Base-by-base conservation (phyloP, 92 coral and sea anemone species). In the Siderastrea siderea region DNA sequence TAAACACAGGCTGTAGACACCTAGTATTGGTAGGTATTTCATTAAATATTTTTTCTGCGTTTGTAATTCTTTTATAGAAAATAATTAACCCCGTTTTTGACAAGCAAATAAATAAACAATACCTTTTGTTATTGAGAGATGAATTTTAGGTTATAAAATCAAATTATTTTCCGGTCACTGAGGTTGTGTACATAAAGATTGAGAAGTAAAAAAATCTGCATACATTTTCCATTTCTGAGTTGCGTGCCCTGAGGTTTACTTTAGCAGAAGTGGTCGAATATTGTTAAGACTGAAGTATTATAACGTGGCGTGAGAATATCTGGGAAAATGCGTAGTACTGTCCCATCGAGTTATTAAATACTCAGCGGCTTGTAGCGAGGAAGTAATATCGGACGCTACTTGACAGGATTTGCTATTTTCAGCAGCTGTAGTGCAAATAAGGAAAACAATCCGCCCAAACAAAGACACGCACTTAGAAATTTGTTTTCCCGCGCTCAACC, bases 81-180 rank as follows among this genome's bases (percentile, higher is more conserved):
- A 50, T 52, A 49, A 47, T 49, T 49, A 16, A 2, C 15, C 11
- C n/a, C 6, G 12, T 80, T 51, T 51, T 3, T 16, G 38, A 80
- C 26, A 67, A 66, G 63, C 61, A 80, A 80, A 66, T 65, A 65
- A 80, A 66, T 67, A 67, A 64, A 80, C 62, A 80, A 80, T 48
- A n/a, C 83, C 12, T 47, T n/a, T 59, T 6, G 17, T 11, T 12
- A 3, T 12, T 8, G 0, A 9, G 8, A 19, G 48, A 64, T 48
- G 73, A 44, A 68, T 26, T 15, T 66, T 7, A 6, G 47, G 19
- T 61, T 13, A 38, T 26, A 7, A 67, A 50, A 47, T 47, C 7
- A 11, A 44, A 80, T 12, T 38, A 51, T 67, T 80, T 61, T 62
- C 13, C 50, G 49, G 62, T 4, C 69, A 3, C 2, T 5, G 45